Percentiles rank a stretch among this genome's conserved stretches.
These are phyloP conservation scores for Sphaerophoria taeniata DNA, from an alignment of 2,888 invertebrate species.

Conservation along the genomic window DNA sequence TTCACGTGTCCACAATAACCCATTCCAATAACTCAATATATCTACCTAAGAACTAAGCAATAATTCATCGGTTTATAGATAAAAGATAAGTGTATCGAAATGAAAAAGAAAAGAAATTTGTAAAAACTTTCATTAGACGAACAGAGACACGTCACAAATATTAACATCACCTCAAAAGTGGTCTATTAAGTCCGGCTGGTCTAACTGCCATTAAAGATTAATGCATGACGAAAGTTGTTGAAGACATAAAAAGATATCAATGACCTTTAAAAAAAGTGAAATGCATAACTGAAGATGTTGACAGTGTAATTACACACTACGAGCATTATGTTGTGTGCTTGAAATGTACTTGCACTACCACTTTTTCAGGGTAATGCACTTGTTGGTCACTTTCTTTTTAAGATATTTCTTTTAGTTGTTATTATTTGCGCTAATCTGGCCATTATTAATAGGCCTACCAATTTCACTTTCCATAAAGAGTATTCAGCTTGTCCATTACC, in stretches of 20 bases:
- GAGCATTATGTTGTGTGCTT: neutral
- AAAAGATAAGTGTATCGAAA: too few species aligned
- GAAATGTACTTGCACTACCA: neutral
- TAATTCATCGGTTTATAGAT: too few species aligned
- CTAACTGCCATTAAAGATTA: conserved; percentile 5
- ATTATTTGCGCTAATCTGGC: conserved; percentile 17
- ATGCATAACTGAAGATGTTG: conserved; percentile 54
- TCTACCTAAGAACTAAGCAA: too few species aligned
- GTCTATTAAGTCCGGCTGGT: neutral
- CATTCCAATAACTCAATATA: too few species aligned
- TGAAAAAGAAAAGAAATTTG: too few species aligned
- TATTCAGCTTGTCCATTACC: too few species aligned
- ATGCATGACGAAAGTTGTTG: conserved; percentile 52
- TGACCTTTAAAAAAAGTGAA: conserved; percentile 68
- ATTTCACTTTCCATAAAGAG: conserved; percentile 68
- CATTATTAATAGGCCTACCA: conserved; percentile 64
- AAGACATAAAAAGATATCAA: conserved; percentile 51
- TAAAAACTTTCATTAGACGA: too few species aligned
- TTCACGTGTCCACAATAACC: too few species aligned
- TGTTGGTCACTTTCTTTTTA: conserved; percentile 58
- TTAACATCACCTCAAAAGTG: neutral
- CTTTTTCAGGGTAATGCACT: conserved; percentile 14
- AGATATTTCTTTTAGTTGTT: conserved; percentile 10
- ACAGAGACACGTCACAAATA: too few species aligned
- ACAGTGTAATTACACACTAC: conserved; percentile 42